Base-by-base conservation (phyloP, 2,888 invertebrate genomes). In the Venustoraphidia nigricollis region DNA sequence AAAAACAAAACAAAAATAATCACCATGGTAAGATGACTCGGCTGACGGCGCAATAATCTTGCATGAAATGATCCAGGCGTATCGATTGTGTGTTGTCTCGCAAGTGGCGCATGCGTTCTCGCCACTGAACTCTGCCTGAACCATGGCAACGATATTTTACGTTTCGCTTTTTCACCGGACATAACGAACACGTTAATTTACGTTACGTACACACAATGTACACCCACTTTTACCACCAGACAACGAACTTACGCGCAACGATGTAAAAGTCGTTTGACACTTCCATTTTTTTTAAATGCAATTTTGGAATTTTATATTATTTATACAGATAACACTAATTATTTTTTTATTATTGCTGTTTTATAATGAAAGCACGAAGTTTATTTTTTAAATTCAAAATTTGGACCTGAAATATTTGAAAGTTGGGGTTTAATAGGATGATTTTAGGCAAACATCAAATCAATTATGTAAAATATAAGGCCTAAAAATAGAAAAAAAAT, bases 141-240 rank as follows among this genome's bases (percentile, higher is more conserved):
- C 90, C 90, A 91, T 55, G 90, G 90, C 63, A 90, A 70, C 48
- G 89, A 90, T 59, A 90, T 90, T 69, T 90, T 91, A 60, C 90
- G 77, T 53, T 84, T 79, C 56, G 80, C 78, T 64, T 84, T 86
- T 63, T 80, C 47, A 36, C 47, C 47, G 13, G 47, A 47, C 47
- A 47, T 47, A 27, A 6, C 27, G 27, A 27, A 27, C 27, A 27
- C 27, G 27, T 27, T 27, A 27, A 27, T 27, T 27, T 27, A 27
- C 27, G 27, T 27, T 27, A 27, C 27, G 27, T 27, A 27, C 6
- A 5, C 27, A 27, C 27, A 27, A 27, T 27, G 27, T 6, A 27
- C 27, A 27, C 27, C 27, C 3, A 27, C 27, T 27, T 27, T 27
- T 27, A 27, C 27, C 27, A 27, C 27, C 27, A 27, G 6, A 38